These are phyloP conservation scores for Acipenser oxyrinchus DNA, from an alignment of 2,797 vertebrate species.

Conservation along the genomic window DNA sequence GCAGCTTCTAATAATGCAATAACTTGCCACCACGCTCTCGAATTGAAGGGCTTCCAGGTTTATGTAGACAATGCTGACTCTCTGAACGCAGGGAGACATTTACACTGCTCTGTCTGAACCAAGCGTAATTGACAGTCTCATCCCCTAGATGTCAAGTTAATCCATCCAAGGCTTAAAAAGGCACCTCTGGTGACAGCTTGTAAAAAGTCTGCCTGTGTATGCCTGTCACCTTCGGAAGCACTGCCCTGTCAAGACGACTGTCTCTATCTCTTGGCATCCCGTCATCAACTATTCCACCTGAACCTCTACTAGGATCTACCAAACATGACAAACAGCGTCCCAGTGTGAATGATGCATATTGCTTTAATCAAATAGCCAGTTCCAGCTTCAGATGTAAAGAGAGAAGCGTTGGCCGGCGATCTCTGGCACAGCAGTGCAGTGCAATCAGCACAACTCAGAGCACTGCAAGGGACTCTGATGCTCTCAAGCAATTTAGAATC, in stretches of 20 bases:
- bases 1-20: neutral
- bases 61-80: neutral
- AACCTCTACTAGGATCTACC: constrained; percentile 7
- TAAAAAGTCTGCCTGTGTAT: constrained; percentile 24
- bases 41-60: neutral
- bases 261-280: constrained; percentile 22
- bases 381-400: constrained; percentile 1
- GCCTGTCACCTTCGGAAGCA: constrained; percentile 20
- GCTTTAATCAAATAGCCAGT: constrained; percentile 7
- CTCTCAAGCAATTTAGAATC: constrained; percentile 13
- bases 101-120: constrained; percentile 16
- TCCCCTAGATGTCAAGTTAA: constrained; percentile 21
- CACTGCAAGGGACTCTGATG: neutral
- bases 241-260: neutral
- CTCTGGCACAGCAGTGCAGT: neutral
- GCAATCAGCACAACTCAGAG: no score
- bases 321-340: constrained; percentile 8
- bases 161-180: constrained; percentile 16
- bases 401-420: neutral
- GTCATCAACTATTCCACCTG: constrained; percentile 10
- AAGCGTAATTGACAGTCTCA: constrained; percentile 20
- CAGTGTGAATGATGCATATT: constrained; percentile 1
- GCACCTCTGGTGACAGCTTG: constrained; percentile 22
- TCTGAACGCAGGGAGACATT: neutral
- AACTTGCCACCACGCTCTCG: neutral